Percentiles rank a stretch among this genome's conserved stretches.
Evolutionary conservation across 2,888 invertebrate species (phyloP).

Genomic region (Lithodes maja): DNA sequence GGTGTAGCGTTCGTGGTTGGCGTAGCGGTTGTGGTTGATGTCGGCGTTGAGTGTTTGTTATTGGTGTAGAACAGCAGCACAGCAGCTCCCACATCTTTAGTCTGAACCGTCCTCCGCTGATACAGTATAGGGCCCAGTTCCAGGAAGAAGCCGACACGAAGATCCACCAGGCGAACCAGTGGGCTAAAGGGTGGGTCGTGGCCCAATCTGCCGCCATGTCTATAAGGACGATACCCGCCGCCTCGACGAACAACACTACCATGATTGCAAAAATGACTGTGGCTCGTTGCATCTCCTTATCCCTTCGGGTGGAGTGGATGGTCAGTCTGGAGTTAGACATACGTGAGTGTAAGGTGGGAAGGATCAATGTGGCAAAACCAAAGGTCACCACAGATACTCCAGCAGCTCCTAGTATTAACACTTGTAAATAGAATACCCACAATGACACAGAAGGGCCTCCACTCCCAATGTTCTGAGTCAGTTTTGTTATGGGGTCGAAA

Average conservation of each 20-base stretch:
- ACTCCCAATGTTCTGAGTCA: slow-evolving; percentile 5
- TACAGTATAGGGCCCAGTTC: slow-evolving; percentile 12
- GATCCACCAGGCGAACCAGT: slow-evolving; percentile 12
- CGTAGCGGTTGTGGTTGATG: too few relatives aligned
- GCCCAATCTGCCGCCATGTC: not conserved
- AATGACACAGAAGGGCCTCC: slow-evolving; percentile 23
- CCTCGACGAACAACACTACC: not conserved
- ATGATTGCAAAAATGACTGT: not conserved
- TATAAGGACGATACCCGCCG: not conserved
- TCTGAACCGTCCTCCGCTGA: slow-evolving; percentile 2
- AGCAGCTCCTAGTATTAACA: not conserved
- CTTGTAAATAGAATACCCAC: not conserved
- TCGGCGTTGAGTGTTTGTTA: too few relatives aligned
- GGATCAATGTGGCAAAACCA: not conserved
- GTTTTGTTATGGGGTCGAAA: slow-evolving; percentile 32
- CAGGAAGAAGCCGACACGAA: not conserved
- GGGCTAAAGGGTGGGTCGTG: not conserved
- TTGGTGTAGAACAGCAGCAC: too few relatives aligned
- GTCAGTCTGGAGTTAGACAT: not conserved
- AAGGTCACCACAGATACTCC: not conserved
- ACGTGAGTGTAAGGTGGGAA: not conserved
- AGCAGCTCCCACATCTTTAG: too few relatives aligned
- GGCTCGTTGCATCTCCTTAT: not conserved
- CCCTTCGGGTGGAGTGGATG: not conserved
- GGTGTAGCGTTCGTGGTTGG: too few relatives aligned